Conservation (phyloP, 2,113 vertebrate species). For the Lipotes vexillifer region DNA sequence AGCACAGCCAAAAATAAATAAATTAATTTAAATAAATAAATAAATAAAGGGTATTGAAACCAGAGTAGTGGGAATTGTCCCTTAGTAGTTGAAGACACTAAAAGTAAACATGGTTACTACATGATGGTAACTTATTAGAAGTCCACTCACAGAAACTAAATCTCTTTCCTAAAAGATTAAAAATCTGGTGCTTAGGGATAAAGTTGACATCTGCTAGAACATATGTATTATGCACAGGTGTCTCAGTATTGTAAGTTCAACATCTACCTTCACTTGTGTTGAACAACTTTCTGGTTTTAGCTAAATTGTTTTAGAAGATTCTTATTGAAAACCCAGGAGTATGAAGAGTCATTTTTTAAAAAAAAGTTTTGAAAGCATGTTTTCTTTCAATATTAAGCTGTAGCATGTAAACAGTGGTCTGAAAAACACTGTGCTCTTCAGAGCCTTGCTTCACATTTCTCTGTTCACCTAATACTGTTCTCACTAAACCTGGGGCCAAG, state of each 20-base stretch:
- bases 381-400: background rate
- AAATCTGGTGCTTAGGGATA: background rate
- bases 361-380: background rate
- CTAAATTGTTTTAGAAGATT: conserved; percentile 21
- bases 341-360: background rate
- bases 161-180: background rate
- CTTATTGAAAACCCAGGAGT: background rate
- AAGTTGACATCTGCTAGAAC: background rate
- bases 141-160: background rate
- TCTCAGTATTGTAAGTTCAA: background rate
- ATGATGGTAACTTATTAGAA: background rate
- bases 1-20: too few species aligned
- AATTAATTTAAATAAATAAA: too few species aligned
- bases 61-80: background rate
- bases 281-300: background rate
- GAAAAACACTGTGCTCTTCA: background rate
- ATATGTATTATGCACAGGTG: background rate
- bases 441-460: background rate
- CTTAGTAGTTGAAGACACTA: background rate
- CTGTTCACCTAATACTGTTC: background rate
- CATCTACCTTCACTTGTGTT: conserved; percentile 8
- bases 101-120: background rate
- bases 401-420: background rate
- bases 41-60: background rate
- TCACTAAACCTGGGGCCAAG: background rate